Percentiles rank a stretch among this genome's conserved stretches.
These are phyloP conservation scores for Nemapogon koenigi DNA, from an alignment of 2,888 invertebrate genomes.

Conservation along the genomic window DNA sequence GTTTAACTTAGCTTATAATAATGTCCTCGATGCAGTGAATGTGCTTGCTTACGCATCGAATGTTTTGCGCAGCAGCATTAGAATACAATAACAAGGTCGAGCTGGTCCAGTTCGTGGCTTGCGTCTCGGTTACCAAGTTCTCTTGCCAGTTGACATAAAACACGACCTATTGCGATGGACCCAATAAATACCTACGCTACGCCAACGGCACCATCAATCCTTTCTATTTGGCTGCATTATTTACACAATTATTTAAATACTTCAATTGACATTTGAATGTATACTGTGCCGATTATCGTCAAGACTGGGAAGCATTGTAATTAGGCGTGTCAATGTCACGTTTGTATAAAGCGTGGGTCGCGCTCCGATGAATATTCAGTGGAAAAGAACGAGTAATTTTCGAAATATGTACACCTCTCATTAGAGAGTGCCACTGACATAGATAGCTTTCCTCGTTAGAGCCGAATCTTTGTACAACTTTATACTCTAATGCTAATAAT, in stretches of 20 bases:
- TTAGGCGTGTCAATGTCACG: conserved; percentile 45
- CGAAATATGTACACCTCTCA: conserved; percentile 1
- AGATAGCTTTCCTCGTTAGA: neutral
- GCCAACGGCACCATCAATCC: too few relatives aligned
- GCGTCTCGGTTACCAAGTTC: conserved; percentile 4
- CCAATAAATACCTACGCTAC: neutral
- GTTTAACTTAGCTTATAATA: too few relatives aligned
- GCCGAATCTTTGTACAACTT: too few relatives aligned
- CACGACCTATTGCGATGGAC: too few relatives aligned
- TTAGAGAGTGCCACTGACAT: conserved; percentile 4
- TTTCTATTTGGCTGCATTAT: too few relatives aligned
- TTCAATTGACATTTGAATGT: conserved; percentile 49
- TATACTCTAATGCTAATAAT: too few relatives aligned
- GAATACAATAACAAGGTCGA: conserved; percentile 50
- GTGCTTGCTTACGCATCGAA: conserved; percentile 29
- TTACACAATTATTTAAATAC: too few relatives aligned
- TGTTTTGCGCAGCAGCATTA: conserved; percentile 38
- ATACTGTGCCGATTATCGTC: conserved; percentile 19
- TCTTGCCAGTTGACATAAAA: too few relatives aligned
- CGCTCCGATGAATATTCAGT: conserved; percentile 2
- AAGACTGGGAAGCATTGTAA: conserved; percentile 25
- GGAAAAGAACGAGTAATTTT: conserved; percentile 3
- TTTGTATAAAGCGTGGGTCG: neutral
- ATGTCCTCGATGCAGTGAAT: conserved; percentile 20
- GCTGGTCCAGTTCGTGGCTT: conserved; percentile 7